A percentile compares a stretch with the other conserved stretches of the same genome.
Evolutionary conservation across 2,797 vertebrate species (phyloP).

Genomic region (Sebastes hubbsi): DNA sequence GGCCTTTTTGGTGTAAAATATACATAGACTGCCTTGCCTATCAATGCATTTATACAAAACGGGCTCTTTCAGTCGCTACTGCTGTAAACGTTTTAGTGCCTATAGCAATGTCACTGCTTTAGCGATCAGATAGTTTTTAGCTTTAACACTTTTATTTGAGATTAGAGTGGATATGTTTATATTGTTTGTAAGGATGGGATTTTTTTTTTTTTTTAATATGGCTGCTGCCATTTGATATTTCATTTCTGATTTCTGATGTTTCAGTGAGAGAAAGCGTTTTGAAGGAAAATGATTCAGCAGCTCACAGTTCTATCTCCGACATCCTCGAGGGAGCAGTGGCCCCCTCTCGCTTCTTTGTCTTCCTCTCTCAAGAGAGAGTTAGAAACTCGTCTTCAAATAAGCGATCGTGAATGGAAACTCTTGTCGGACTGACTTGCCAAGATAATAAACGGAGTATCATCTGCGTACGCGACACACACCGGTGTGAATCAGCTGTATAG

Average conservation of each 20-base stretch:
- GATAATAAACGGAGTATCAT: constrained; percentile 8
- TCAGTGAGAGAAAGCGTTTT: constrained; percentile 4
- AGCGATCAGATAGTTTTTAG: constrained; percentile 49
- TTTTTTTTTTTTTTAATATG: constrained; percentile 41
- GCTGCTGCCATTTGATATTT: constrained; percentile 51
- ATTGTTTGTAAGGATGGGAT: constrained; percentile 15
- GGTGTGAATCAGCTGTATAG: constrained; percentile 35
- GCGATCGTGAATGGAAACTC: not conserved
- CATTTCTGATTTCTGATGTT: constrained; percentile 25
- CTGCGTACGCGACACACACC: constrained; percentile 14
- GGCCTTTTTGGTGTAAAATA: constrained; percentile 67
- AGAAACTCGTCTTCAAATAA: constrained; percentile 8
- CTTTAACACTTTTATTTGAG: constrained; percentile 43
- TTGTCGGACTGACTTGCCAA: constrained; percentile 12
- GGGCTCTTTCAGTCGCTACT: constrained; percentile 58
- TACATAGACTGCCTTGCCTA: constrained; percentile 62
- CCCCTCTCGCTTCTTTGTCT: constrained; percentile 30
- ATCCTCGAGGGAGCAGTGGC: constrained; percentile 2
- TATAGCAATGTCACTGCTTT: constrained; percentile 73
- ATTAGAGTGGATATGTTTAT: constrained; percentile 37
- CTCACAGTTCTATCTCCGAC: constrained; percentile 5
- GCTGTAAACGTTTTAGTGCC: constrained; percentile 79
- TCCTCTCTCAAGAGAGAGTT: constrained; percentile 7
- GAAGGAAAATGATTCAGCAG: constrained; percentile 20
- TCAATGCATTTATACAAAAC: constrained; percentile 45